Evolutionary conservation across 2,113 vertebrate genomes (phyloP).

Genomic region (Pachypanchax playfairii): DNA sequence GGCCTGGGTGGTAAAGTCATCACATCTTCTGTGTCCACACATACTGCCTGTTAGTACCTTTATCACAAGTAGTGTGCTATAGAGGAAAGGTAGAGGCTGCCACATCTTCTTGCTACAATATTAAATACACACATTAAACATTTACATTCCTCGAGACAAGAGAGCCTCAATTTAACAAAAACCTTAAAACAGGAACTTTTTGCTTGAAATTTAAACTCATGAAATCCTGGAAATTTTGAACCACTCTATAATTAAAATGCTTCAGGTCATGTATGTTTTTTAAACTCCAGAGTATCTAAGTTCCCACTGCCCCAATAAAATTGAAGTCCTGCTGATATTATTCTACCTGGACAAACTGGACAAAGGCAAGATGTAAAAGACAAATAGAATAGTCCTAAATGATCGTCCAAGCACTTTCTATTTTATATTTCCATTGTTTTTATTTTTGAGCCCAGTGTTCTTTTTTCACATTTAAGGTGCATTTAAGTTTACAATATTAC

Average conservation of each 20-base stretch:
- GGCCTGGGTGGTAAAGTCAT: conserved; percentile 83
- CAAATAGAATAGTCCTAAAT: too few species aligned
- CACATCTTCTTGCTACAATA: background rate
- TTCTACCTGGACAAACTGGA: too few species aligned
- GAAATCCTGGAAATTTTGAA: background rate
- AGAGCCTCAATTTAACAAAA: background rate
- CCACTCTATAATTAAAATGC: background rate
- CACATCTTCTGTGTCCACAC: conserved; percentile 73
- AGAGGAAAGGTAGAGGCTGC: conserved; percentile 23
- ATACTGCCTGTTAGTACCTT: conserved; percentile 70
- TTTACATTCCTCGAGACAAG: background rate
- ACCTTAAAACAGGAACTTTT: background rate
- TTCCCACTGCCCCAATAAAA: background rate
- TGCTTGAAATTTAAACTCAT: background rate
- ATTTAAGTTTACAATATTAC: too few species aligned
- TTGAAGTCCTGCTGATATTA: too few species aligned
- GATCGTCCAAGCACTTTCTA: too few species aligned
- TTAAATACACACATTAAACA: background rate
- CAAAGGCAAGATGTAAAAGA: too few species aligned
- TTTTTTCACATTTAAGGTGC: too few species aligned
- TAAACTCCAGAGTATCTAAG: background rate
- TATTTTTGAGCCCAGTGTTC: too few species aligned
- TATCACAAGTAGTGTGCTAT: conserved; percentile 58
- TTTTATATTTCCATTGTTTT: too few species aligned
- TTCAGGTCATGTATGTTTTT: background rate